Percentiles rank a stretch among this genome's conserved stretches.
Conservation (phyloP, 2,888 invertebrate genomes). For the Phengaris alcon region DNA sequence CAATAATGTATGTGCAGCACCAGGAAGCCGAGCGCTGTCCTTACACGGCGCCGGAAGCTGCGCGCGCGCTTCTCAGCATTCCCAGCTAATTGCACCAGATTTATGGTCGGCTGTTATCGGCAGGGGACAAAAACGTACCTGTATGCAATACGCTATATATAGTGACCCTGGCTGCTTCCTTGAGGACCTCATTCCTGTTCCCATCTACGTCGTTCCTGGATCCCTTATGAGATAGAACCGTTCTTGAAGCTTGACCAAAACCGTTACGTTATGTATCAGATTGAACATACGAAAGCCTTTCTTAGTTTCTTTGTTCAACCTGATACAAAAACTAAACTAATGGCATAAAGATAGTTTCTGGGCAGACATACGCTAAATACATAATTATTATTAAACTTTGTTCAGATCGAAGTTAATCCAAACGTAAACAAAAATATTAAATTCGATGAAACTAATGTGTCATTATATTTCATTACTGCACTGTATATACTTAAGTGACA, state of each 20-base stretch:
- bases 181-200: neutral
- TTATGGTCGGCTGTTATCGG: neutral
- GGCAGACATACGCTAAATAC: no score
- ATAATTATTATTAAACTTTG: no score
- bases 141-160: neutral
- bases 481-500: no score
- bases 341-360: no score
- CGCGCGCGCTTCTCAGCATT: neutral
- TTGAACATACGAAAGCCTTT: neutral
- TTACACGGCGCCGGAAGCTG: conserved; percentile 13
- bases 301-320: no score
- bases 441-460: no score
- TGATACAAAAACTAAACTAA: no score
- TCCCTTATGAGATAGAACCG: neutral
- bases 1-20: conserved; percentile 4
- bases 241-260: neutral
- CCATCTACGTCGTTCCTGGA: neutral
- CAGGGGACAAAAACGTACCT: neutral
- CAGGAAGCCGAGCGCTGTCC: conserved; percentile 11
- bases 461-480: no score
- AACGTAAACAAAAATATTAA: no score
- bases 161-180: neutral
- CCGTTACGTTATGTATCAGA: neutral
- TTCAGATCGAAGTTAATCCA: no score
- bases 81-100: neutral